Evolutionary conservation across 2,113 vertebrate species (phyloP), one percentile per base, ranked within the genome.

Genomic region (Daubentonia madagascariensis): DNA sequence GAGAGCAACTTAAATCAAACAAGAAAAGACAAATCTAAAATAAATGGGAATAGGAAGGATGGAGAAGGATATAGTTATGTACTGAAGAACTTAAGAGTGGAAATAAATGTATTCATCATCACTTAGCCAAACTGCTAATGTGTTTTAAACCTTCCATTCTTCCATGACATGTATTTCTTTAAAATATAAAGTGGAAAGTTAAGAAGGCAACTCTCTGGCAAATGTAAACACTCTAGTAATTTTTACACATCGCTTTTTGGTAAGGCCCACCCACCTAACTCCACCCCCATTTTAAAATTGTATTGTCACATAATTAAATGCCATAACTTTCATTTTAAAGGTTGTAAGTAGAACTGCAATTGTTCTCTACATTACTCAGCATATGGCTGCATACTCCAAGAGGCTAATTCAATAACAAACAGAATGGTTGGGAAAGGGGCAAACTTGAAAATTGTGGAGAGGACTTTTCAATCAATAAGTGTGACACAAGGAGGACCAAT

Each of bases 121-220:
- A 84, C 79, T 73, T 87, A 95, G 96, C 65, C 92, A 98, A 98
- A 97, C 84, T 75, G 79, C 43, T 94, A 83, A 57, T 86, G 7
- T 57, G 68, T 95, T 98, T 97, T 90, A 91, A 97, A 97, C 57
- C 48, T 94, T 96, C 61, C 76, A 96, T 98, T 95, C 96, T 98
- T 93, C 96, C 63, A 97, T 67, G 96, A 94, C 8, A 6, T 95
- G 35, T 85, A 70, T 92, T 75, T 93, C 94, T 97, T 91, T 98
- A 96, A 98, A 98, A 97, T 85, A 94, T 67, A 97, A 94, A 98
- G 35, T 28, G 1, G 94, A 98, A 97, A 87, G 87, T 54, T 83
- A 92, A 61, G 45, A 97, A 89, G 92, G 61, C 95, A 57, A 20
- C 61, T 89, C 94, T 91, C 63, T 86, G 81, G 40, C 40, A 97